Percentiles rank a stretch among this genome's conserved stretches.
Conservation (phyloP, 2,113 vertebrate species). For the Passer domesticus region DNA sequence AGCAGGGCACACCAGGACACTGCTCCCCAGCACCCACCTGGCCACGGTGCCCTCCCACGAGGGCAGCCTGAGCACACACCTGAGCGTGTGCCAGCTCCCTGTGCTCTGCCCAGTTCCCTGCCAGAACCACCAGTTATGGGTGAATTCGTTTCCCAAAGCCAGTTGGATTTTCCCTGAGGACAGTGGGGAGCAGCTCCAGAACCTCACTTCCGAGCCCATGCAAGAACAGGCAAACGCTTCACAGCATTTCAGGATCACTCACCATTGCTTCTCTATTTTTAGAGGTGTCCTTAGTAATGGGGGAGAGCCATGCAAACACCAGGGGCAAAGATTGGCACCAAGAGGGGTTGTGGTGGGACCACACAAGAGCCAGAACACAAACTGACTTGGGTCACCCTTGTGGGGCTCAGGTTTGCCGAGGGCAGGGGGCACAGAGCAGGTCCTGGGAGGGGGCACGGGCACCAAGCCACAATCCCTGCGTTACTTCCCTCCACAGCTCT, state of each 20-base stretch:
- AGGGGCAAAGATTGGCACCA: accelerated
- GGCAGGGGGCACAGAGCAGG: neutral
- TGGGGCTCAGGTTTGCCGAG: neutral
- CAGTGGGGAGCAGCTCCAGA: neutral
- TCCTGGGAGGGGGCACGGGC: accelerated
- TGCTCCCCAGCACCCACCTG: neutral
- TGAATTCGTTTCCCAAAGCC: neutral
- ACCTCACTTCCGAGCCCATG: neutral
- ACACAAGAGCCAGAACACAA: neutral
- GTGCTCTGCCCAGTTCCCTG: neutral
- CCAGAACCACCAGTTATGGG: neutral
- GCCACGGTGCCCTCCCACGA: accelerated
- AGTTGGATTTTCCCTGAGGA: neutral
- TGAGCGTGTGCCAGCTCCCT: accelerated
- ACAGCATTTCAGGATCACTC: neutral
- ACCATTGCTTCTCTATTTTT: neutral
- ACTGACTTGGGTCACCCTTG: accelerated
- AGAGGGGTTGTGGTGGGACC: neutral
- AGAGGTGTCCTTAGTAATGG: neutral
- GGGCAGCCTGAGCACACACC: neutral
- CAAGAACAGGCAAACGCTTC: neutral
- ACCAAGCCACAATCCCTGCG: neutral
- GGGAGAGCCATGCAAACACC: neutral
- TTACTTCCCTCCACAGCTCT: neutral
- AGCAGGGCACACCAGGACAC: neutral